Percentiles rank a stretch among this genome's conserved stretches.
Evolutionary conservation across 2,113 vertebrate genomes (phyloP).

Genomic region (Pelmatolapia mariae): DNA sequence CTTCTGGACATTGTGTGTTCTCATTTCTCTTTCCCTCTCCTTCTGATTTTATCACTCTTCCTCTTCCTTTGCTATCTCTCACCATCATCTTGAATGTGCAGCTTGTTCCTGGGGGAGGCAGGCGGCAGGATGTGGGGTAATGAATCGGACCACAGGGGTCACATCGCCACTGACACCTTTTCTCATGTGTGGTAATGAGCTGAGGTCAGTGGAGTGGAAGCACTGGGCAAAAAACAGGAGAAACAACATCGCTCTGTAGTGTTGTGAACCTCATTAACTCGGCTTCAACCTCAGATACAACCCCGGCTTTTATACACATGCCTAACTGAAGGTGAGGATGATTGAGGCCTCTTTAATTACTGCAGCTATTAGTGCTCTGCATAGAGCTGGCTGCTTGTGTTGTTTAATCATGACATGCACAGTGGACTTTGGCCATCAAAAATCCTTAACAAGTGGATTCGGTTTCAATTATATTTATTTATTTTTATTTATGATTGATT

Average conservation of each 20-base stretch:
- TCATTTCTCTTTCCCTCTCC: background rate
- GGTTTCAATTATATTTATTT: background rate
- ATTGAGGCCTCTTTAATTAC: slow-evolving; percentile 32
- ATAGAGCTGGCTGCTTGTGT: background rate
- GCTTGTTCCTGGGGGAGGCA: background rate
- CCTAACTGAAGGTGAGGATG: background rate
- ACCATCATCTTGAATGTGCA: slow-evolving; percentile 24
- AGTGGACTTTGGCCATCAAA: background rate
- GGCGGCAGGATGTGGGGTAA: slow-evolving; percentile 34
- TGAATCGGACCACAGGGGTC: slow-evolving; percentile 41
- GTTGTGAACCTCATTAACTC: slow-evolving; percentile 47
- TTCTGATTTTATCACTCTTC: background rate
- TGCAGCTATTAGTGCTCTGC: background rate
- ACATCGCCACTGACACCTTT: slow-evolving; percentile 1
- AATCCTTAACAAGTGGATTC: background rate
- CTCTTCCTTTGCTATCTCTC: background rate
- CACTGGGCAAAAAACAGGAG: background rate
- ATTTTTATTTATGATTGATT: background rate
- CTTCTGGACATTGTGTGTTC: background rate
- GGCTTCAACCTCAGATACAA: background rate
- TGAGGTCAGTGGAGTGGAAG: slow-evolving; percentile 10
- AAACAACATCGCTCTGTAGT: background rate
- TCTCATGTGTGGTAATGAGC: slow-evolving; percentile 35
- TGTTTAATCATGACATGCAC: background rate
- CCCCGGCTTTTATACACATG: background rate